A percentile compares a stretch with the other conserved stretches of the same genome.
These are phyloP conservation scores for Poeciliopsis occidentalis DNA, from an alignment of 2,113 vertebrate species.

Conservation along the genomic window DNA sequence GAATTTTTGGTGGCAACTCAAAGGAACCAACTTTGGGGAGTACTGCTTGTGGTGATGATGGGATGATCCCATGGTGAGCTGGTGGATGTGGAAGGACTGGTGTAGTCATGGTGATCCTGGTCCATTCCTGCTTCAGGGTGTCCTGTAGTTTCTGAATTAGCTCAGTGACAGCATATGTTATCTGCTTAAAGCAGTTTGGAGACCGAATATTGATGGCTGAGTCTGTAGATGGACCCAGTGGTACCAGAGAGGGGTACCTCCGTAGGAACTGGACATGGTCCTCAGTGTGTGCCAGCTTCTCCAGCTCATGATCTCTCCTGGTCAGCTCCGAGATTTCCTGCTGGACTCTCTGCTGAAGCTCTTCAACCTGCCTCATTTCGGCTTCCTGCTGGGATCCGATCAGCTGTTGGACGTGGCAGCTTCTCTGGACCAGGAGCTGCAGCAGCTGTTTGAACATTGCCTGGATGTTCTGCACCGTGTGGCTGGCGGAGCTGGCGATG, in stretches of 20 bases:
- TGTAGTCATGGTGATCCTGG: neutral
- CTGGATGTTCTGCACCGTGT: neutral
- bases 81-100: neutral
- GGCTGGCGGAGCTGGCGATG: neutral
- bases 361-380: neutral
- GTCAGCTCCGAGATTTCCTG: slow-evolving; percentile 2
- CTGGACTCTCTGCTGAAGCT: slow-evolving; percentile 5
- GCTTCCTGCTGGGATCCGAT: neutral
- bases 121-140: slow-evolving; percentile 4
- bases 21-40: neutral
- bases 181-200: neutral
- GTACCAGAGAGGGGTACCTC: neutral
- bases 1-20: neutral
- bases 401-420: neutral
- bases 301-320: neutral
- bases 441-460: neutral
- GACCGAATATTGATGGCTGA: neutral
- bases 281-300: neutral
- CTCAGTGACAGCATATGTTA: neutral
- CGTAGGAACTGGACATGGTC: neutral
- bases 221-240: neutral
- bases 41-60: neutral
- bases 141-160: slow-evolving; percentile 10
- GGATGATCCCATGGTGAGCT: neutral
- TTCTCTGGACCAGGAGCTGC: neutral